Evolutionary conservation across 1,140 invertebrate genomes (phyloP).

Genomic region (Diachasmimorpha longicaudata): DNA sequence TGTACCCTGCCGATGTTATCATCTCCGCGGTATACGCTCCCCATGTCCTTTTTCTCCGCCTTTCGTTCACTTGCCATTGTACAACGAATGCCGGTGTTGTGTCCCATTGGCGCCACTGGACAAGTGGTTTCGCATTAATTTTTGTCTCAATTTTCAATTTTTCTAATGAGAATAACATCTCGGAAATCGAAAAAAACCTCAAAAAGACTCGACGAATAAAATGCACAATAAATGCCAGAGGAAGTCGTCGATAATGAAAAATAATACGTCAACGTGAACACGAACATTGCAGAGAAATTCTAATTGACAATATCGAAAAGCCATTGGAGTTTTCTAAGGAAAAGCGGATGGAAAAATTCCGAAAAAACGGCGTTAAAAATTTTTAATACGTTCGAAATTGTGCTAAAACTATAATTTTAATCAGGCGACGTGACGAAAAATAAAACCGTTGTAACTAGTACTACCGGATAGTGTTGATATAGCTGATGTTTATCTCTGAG

Average conservation of each 20-base stretch:
- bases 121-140: not conserved
- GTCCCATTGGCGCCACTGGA: constrained; percentile 16
- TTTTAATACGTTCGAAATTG: not conserved
- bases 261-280: no score
- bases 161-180: no score
- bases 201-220: not conserved
- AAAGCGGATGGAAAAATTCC: no score
- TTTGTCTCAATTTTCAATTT: not conserved
- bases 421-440: not conserved
- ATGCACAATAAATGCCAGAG: not conserved
- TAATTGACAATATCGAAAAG: no score
- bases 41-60: not conserved
- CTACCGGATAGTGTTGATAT: not conserved
- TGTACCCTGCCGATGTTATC: constrained; percentile 45
- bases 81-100: constrained; percentile 37
- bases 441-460: not conserved
- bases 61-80: constrained; percentile 31
- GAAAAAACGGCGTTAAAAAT: no score
- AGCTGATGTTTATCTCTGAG: constrained; percentile 1
- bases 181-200: no score
- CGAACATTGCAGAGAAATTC: no score
- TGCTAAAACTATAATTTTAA: not conserved
- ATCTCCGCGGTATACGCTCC: not conserved
- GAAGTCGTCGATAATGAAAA: not conserved
- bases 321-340: no score